Evolutionary conservation across 2,113 vertebrate species (phyloP).

Genomic region (Myrmecophaga tridactyla): DNA sequence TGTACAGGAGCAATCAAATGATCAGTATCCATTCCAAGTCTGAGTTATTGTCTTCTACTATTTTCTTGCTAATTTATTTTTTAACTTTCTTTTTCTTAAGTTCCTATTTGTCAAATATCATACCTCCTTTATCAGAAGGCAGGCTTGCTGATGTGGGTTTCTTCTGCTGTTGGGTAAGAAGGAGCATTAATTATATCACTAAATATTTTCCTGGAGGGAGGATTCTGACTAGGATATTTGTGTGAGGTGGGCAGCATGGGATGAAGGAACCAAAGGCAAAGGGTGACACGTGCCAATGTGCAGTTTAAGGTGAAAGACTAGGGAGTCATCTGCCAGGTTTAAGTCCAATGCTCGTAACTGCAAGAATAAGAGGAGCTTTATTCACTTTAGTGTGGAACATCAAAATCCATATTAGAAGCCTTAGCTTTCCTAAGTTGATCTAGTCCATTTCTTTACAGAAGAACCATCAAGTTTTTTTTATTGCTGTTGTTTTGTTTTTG

Average conservation of each 20-base stretch:
- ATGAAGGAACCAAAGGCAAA: background rate
- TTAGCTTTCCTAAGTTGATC: background rate
- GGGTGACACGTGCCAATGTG: background rate
- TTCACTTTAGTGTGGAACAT: background rate
- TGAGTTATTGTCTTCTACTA: background rate
- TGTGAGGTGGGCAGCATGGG: rapidly evolving
- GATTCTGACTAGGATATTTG: background rate
- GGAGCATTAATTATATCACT: background rate
- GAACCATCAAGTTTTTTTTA: background rate
- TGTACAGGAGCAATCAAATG: background rate
- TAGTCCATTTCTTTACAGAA: background rate
- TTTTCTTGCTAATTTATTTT: background rate
- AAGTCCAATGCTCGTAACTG: background rate
- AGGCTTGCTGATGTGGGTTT: background rate
- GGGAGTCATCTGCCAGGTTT: background rate
- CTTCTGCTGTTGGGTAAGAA: background rate
- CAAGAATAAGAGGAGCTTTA: background rate
- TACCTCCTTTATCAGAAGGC: background rate
- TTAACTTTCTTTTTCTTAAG: background rate
- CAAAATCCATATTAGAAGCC: background rate
- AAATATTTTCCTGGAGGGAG: background rate
- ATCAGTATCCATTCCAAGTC: background rate
- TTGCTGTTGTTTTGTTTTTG: background rate
- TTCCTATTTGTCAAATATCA: background rate
- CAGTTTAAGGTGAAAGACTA: background rate